phyloP scores from a whole-genome alignment of 2,888 invertebrate genomes.

The Bhutanitis thaidina region DNA sequence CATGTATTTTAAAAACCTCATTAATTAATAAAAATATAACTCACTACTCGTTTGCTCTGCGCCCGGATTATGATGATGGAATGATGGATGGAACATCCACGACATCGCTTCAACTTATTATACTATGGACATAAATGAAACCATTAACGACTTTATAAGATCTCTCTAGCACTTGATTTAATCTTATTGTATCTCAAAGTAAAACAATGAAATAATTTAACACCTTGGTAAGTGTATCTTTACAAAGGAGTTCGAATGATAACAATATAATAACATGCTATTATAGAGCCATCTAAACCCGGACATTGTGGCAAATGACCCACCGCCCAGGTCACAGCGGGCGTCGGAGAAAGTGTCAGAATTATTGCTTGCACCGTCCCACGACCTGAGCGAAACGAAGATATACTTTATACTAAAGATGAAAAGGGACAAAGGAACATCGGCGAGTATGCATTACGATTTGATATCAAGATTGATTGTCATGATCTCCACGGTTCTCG shows the following conservation, averaged over 20 bases:
- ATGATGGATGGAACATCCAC: too few relatives aligned
- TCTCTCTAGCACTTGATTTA: too few relatives aligned
- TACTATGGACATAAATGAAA: too few relatives aligned
- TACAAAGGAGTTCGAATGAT: neutral
- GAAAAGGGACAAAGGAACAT: neutral
- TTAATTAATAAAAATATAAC: neutral
- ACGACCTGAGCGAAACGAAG: slow-evolving; percentile 22
- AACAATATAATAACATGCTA: slow-evolving; percentile 9
- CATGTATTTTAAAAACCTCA: too few relatives aligned
- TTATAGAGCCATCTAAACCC: slow-evolving; percentile 35
- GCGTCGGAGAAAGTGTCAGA: slow-evolving; percentile 61
- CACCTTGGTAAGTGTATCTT: neutral
- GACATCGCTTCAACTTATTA: too few relatives aligned
- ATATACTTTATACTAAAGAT: slow-evolving; percentile 12
- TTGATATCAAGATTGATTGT: slow-evolving; percentile 41
- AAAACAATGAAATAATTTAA: neutral
- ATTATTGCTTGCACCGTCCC: slow-evolving; percentile 43
- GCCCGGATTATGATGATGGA: neutral
- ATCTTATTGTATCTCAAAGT: neutral
- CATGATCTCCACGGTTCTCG: slow-evolving; percentile 22
- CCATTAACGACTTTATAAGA: too few relatives aligned
- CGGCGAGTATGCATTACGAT: slow-evolving; percentile 33
- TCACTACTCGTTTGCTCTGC: neutral
- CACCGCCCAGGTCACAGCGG: slow-evolving; percentile 38
- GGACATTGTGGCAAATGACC: slow-evolving; percentile 49